These are phyloP conservation scores for Drosophila kambysellisi DNA, from an alignment of 2,888 invertebrate genomes.

Conservation along the genomic window DNA sequence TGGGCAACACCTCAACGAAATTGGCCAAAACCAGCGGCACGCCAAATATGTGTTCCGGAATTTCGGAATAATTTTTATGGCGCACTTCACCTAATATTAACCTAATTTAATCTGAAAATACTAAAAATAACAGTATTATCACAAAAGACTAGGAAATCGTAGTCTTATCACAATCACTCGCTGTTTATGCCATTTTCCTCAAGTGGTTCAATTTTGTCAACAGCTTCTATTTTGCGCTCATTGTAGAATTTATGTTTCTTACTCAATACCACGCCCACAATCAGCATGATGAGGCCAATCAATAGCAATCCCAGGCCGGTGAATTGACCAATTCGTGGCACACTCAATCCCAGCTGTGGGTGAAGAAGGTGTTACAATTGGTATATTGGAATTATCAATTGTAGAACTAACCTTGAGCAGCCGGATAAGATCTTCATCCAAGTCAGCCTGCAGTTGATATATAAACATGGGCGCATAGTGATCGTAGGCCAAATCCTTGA, in stretches of 20 bases:
- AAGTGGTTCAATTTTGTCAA: constrained; percentile 8
- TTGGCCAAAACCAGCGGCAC: constrained; percentile 56
- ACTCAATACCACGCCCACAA: constrained; percentile 58
- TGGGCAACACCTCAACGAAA: constrained; percentile 70
- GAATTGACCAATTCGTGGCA: constrained; percentile 67
- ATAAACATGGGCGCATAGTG: constrained; percentile 75
- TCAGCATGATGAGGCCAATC: constrained; percentile 61
- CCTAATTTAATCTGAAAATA: constrained; percentile 7
- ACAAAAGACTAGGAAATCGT: not conserved
- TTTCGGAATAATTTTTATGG: constrained; percentile 29
- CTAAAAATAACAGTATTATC: constrained; percentile 16
- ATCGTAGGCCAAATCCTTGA: constrained; percentile 67
- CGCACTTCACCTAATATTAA: constrained; percentile 33
- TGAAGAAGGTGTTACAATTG: not conserved
- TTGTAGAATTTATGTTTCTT: constrained; percentile 69
- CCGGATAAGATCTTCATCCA: constrained; percentile 52
- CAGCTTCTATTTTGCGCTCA: constrained; percentile 15
- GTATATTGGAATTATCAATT: not conserved
- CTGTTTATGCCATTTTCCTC: not conserved
- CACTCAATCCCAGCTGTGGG: constrained; percentile 64
- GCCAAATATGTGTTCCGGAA: constrained; percentile 35
- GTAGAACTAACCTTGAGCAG: constrained; percentile 62
- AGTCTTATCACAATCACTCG: constrained; percentile 20
- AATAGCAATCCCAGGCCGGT: constrained; percentile 66
- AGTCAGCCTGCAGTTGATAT: constrained; percentile 45